Evolutionary conservation across 1,140 invertebrate genomes (phyloP).

Genomic region (Drosophila kohkoa): DNA sequence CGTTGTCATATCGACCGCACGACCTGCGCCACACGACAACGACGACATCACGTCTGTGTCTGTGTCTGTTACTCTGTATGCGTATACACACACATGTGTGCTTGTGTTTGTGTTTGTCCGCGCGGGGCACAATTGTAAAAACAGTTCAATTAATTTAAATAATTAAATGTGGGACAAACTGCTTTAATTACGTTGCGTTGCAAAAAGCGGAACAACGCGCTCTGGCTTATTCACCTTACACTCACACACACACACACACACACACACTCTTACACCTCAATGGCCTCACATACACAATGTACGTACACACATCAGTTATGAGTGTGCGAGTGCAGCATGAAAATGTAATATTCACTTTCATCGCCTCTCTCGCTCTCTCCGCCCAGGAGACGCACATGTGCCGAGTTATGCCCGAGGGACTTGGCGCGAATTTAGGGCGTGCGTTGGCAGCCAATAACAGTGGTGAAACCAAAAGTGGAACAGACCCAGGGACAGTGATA

Average conservation of each 20-base stretch:
- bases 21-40: slow-evolving; percentile 61
- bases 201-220: slow-evolving; percentile 28
- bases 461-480: not conserved
- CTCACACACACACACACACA: not conserved
- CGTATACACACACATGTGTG: too few relatives aligned
- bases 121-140: slow-evolving; percentile 64
- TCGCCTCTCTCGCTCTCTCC: too few relatives aligned
- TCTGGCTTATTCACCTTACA: slow-evolving; percentile 3
- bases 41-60: slow-evolving; percentile 27
- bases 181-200: slow-evolving; percentile 74
- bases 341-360: slow-evolving; percentile 41
- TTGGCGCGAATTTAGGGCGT: slow-evolving; percentile 51
- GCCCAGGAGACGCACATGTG: slow-evolving; percentile 41
- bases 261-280: slow-evolving; percentile 2
- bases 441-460: slow-evolving; percentile 58
- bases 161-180: slow-evolving; percentile 77
- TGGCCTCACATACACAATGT: not conserved
- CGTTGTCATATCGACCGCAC: slow-evolving; percentile 81
- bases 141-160: slow-evolving; percentile 83
- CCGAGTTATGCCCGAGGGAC: slow-evolving; percentile 52
- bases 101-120: slow-evolving; percentile 7
- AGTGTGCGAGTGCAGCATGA: slow-evolving; percentile 19
- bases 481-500: not conserved
- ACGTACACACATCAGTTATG: slow-evolving; percentile 14
- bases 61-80: not conserved